These are phyloP conservation scores for Hylyphantes graminicola DNA, from an alignment of 1,140 invertebrate species.

Conservation along the genomic window DNA sequence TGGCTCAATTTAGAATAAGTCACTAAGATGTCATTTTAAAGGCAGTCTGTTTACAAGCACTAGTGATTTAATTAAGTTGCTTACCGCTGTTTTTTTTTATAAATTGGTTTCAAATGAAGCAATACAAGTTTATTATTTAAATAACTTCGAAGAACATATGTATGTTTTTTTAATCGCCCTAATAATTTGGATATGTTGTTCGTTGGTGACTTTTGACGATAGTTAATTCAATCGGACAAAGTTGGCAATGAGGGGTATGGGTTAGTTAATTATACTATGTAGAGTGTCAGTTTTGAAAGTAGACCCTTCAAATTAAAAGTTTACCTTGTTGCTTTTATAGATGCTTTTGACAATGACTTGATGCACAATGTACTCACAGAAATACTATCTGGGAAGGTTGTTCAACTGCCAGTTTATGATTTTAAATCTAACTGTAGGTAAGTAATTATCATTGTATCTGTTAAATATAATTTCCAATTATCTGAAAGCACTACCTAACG, in stretches of 20 bases:
- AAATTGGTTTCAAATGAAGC: too few species aligned
- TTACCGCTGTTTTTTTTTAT: too few species aligned
- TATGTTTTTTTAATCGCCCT: too few species aligned
- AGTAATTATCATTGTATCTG: slow-evolving; percentile 64
- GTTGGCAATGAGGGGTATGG: not conserved
- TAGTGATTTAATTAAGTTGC: too few species aligned
- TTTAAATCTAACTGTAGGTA: slow-evolving; percentile 87
- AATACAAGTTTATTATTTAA: too few species aligned
- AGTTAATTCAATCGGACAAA: not conserved
- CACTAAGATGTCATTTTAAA: too few species aligned
- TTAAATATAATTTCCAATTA: not conserved
- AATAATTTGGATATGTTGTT: too few species aligned
- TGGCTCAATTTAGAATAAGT: too few species aligned
- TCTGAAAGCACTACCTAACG: not conserved
- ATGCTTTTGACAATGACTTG: slow-evolving; percentile 89
- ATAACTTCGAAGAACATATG: too few species aligned
- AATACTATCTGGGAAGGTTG: slow-evolving; percentile 84
- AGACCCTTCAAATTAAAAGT: not conserved
- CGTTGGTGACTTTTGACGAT: too few species aligned
- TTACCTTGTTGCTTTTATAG: slow-evolving; percentile 66
- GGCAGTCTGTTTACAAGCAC: too few species aligned
- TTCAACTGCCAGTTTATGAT: slow-evolving; percentile 91
- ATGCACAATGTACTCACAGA: slow-evolving; percentile 82
- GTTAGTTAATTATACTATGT: too few species aligned
- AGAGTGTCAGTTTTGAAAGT: not conserved